Evolutionary conservation across 2,888 invertebrate genomes (phyloP), one percentile per base, ranked within the genome.

Genomic region (Acleris sparsana): DNA sequence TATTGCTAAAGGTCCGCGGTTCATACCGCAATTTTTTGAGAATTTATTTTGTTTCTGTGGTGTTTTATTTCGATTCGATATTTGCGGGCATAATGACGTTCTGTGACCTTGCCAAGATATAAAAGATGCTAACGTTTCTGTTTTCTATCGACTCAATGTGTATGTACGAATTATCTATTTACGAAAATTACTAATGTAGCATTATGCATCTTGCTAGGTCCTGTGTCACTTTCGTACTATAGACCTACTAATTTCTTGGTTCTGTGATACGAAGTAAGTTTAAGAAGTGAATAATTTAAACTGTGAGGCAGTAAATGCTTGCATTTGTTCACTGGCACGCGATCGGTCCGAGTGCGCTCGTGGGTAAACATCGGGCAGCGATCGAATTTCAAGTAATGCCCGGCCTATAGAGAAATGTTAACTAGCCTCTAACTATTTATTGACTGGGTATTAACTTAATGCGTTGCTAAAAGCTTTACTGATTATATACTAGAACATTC

Each of bases 301-400:
- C 51, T 33, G 22, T 51, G 56, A 56, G 48, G 51, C 57, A 53
- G 46, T 66, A 53, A 44, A 57, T 25, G 52, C 48, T 48, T 74
- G 76, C 75, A 80, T 79, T 76, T 79, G 79, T 82, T 87, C 86
- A 87, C 86, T 86, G 86, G 82, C 83, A 83, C 83, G 80, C 82
- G 73, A 76, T 84, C 79, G 72, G 81, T 84, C 83, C 75, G 70
- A 73, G 66, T 73, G 72, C 70, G 73, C 68, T 72, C 71, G 74
- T 72, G 76, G 75, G 75, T 83, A 81, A 85, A 83, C 66, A 62
- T 57, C 25, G 33, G 49, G 44, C 43, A 56, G 80, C 79, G 84
- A 87, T 87, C 87, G 86, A 86, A 86, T 87, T 86, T 86, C 86
- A 85, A 86, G 76, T 82, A 84, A 86, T 84, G 82, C 73, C 70